Evolutionary conservation across 1,140 invertebrate genomes (phyloP), one percentile per base, ranked within the genome.

Genomic region (Pachypeltis micranthus): DNA sequence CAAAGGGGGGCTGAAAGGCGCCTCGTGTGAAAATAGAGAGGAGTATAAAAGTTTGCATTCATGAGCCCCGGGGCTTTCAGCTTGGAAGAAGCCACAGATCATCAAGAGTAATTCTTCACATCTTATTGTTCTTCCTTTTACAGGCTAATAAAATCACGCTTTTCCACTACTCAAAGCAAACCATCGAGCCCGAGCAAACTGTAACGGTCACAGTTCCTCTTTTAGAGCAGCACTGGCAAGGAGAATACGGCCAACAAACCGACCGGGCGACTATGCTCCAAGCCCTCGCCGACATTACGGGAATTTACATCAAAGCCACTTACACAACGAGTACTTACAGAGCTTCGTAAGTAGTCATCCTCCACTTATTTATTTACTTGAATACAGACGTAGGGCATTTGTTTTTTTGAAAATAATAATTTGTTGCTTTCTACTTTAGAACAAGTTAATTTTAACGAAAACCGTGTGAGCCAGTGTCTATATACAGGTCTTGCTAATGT

Each of bases 261-360:
- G 85, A 91, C 63, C 80, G 96, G 14, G 91, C 95, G 71, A 85
- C 95, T 74, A 76, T 98, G 44, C 77, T 98, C 24, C 93, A 97
- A 85, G 90, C 91, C 0, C 76, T 99, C 34, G 91, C 93, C 63
- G 87, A 96, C 72, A 73, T 98, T 7, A 81, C 90, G 69, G 82
- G 82, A 10, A 90, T 98, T 67, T 80, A 90, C 60, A 91, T 98
- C 59, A 93, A 96, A 72, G 95, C 93, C 1, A 93, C 93, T 0
- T 96, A 96, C 72, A 89, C 89, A 0, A 86, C 83, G 0, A 83
- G 85, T 64, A 88, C 88, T 3, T 76, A 82, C 62, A 81, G 91
- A 74, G 85, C 87, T 1, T 83, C 85, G 82, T 88, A 77, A 80
- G 81, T 78, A 56, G n/a, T n/a, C n/a, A 28, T 14, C 4, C 24